phyloP scores from a whole-genome alignment of 2,113 vertebrate genomes.

The Montifringilla adamsi region DNA sequence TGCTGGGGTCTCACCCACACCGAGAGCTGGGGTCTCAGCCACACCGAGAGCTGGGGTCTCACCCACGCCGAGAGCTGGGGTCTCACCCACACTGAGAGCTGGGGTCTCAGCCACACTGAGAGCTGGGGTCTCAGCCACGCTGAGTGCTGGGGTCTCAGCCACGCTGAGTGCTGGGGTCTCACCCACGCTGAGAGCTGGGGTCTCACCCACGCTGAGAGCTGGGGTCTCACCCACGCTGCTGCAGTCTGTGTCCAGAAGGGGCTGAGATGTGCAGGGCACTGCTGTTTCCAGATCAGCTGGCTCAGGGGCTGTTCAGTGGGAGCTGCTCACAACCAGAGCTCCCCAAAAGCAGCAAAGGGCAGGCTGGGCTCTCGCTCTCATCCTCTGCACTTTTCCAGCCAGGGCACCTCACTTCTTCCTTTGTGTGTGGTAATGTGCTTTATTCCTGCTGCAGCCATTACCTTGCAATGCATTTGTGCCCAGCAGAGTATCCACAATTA shows the following conservation, averaged over 20 bases:
- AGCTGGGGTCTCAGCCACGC: neutral
- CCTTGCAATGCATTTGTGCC: neutral
- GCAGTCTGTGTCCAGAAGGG: neutral
- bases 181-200: too few relatives aligned
- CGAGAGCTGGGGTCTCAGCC: neutral
- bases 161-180: rapidly evolving
- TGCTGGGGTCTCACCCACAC: too few relatives aligned
- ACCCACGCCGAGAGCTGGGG: neutral
- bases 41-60: neutral
- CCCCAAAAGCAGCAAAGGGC: neutral
- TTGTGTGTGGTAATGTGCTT: neutral
- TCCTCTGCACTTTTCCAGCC: neutral
- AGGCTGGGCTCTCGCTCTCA: neutral
- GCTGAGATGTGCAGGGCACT: neutral
- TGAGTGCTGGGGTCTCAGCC: too few relatives aligned
- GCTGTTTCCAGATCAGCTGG: neutral
- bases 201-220: neutral
- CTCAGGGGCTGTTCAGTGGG: neutral
- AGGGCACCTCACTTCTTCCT: neutral
- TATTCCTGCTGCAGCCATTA: neutral
- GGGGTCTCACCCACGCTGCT: neutral
- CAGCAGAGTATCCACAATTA: neutral
- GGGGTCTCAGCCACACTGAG: too few relatives aligned
- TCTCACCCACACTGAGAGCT: neutral
- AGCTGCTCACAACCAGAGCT: neutral